A percentile compares a stretch with the other conserved stretches of the same genome.
Conservation (phyloP, 2,797 vertebrate species). For the Micromesistius poutassou region DNA sequence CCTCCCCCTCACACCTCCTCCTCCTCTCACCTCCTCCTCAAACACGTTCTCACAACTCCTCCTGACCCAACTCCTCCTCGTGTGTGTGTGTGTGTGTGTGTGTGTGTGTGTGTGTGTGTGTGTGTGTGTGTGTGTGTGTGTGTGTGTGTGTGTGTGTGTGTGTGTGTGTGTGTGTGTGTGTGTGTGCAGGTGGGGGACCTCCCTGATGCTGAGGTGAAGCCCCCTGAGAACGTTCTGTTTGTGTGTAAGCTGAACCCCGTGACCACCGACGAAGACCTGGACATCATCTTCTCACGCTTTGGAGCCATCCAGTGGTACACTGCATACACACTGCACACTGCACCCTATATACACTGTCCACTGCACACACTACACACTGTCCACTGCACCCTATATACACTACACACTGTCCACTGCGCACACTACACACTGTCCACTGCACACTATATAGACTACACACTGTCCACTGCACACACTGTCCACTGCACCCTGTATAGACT, state of each 20-base stretch:
- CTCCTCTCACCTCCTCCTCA: not conserved
- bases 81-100: no score
- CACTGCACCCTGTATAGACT: no score
- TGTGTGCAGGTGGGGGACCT: constrained; percentile 86
- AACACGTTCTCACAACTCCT: no score
- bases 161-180: not conserved
- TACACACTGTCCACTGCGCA: no score
- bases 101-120: not conserved
- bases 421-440: no score
- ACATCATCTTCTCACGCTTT: constrained; percentile 97
- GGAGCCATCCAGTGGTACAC: constrained; percentile 86
- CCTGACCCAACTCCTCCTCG: no score
- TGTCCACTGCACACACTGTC: no score
- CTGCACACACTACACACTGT: no score
- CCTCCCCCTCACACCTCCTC: not conserved
- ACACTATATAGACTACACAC: no score
- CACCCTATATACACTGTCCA: not conserved
- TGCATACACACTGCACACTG: not conserved
- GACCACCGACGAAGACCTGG: constrained; percentile 94
- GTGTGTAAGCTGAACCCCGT: constrained; percentile 98
- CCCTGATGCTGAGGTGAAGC: constrained; percentile 89
- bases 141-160: not conserved
- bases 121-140: not conserved
- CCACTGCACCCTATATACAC: no score
- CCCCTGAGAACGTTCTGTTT: constrained; percentile 94